Base-by-base conservation (phyloP, 2,797 vertebrate species). In the Ctenopoma multispine region DNA sequence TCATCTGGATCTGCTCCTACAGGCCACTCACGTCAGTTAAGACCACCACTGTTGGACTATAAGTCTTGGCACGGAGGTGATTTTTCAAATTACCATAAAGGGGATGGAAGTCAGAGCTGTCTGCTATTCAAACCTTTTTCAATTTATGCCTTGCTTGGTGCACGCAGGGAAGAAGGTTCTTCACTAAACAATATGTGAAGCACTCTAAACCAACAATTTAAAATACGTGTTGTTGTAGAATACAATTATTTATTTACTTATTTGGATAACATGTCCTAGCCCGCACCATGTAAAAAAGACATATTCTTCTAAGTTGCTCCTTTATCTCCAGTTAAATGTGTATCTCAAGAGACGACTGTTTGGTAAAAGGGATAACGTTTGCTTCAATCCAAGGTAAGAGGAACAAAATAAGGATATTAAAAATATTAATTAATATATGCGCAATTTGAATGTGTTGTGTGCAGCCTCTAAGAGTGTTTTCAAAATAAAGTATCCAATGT, bases 401-500 rank as follows among this genome's bases (percentile, higher is more conserved):
- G 27, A 29, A 29, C 27, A 29, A 29, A 29, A 29, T 3, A 29
- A 29, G 27, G 5, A 29, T 29, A 29, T 29, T 4, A 29, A 29
- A 29, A 29, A 29, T n/a, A n/a, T n/a, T n/a, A n/a, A n/a, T n/a
- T 31, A 4, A 31, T 7, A 41, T 41, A 5, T 41, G 4, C 18
- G 5, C 43, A 7, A 2, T 38, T 34, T 24, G 14, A n/a, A 14
- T 12, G 9, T n/a, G n/a, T 21, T 6, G 4, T 9, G 34, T 27
- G 38, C 3, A 15, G 9, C 3, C 0, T 1, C 0, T 15, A 17
- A 24, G 1, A 4, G 2, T 0, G 0, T 27, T 66, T 72, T 63
- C 63, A 78, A 62, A 78, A 47, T 77, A 59, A 67, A 63, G 29
- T 27, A 0, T n/a, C 3, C 4, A 3, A 9, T 40, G 0, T 0